Evolutionary conservation across 2,888 invertebrate species (phyloP), one percentile per base, ranked within the genome.

Genomic region (Phyto melanocephala): DNA sequence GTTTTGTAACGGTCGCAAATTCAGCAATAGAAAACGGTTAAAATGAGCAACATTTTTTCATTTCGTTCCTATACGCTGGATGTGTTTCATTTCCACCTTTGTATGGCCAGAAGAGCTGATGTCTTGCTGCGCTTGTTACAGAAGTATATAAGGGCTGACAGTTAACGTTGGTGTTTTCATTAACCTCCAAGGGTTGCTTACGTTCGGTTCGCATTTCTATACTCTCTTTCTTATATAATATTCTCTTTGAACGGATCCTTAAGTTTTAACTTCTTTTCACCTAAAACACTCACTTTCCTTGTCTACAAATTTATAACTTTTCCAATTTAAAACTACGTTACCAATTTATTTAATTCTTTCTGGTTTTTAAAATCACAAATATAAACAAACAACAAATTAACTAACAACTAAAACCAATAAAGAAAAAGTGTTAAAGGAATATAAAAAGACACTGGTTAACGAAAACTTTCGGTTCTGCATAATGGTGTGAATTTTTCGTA

Each of bases 201-300:
- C 90, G 90, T 91, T 91, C 91, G 91, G 91, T 91, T 91, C 91
- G 91, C 91, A 91, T 91, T 91, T 91, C 90, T 91, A 90, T 90
- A 91, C 90, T 91, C 90, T 91, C 79, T 82, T 82, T 79, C 91
- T 91, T 91, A 90, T 89, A 90, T 90, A 90, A 90, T 88, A 90
- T 90, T 88, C 88, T 88, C 88, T 89, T 82, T 88, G 87, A 87
- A 88, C 88, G 88, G 88, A 88, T 88, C 87, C 87, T 88, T 88
- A 86, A 88, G 88, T 88, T 90, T 80, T 35, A 67, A 74, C 56
- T 60, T 72, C 87, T 76, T 60, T 79, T 79, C 63, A 67, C 56
- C 70, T 70, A 52, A 79, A 79, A 71, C 70, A 67, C 52, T 76
- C 35, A 87, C 76, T 81, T 84, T 81, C 74, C 54, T 63, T 81